Percentiles rank a stretch among this genome's conserved stretches.
Conservation (phyloP, 1,140 invertebrate genomes). For the Macrotrachela quadricornifera region DNA sequence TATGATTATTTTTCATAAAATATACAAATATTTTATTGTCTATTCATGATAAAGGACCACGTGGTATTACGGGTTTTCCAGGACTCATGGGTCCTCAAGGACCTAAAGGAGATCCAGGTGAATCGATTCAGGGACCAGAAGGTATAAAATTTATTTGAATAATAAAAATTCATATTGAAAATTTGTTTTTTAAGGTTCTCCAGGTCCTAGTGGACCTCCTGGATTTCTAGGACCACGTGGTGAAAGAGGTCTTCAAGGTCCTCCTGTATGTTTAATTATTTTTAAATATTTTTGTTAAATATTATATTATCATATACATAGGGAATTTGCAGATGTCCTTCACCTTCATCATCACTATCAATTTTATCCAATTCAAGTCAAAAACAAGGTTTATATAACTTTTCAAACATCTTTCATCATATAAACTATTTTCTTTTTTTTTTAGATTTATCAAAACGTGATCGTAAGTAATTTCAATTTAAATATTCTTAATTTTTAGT, state of each 20-base stretch:
- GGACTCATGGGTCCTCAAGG: constrained; percentile 1
- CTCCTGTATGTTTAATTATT: not conserved
- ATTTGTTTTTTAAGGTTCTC: not conserved
- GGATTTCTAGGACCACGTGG: not conserved
- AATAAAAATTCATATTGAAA: not conserved
- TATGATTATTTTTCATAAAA: no score
- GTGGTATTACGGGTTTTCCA: no score
- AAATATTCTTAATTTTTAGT: not conserved
- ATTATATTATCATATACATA: not conserved
- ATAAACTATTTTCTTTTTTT: not conserved
- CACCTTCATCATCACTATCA: not conserved
- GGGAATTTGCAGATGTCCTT: not conserved
- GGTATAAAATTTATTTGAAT: not conserved
- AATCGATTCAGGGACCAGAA: not conserved
- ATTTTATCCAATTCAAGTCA: not conserved
- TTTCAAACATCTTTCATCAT: not conserved
- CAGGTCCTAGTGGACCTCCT: constrained; percentile 3
- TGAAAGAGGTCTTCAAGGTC: not conserved
- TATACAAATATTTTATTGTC: no score
- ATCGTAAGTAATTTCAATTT: not conserved
- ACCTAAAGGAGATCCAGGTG: no score
- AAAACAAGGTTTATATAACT: constrained; percentile 1
- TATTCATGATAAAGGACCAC: no score
- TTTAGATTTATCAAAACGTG: no score
- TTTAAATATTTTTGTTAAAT: not conserved